Conservation (phyloP, 2,888 invertebrate genomes). For the Cheilosia impressa region DNA sequence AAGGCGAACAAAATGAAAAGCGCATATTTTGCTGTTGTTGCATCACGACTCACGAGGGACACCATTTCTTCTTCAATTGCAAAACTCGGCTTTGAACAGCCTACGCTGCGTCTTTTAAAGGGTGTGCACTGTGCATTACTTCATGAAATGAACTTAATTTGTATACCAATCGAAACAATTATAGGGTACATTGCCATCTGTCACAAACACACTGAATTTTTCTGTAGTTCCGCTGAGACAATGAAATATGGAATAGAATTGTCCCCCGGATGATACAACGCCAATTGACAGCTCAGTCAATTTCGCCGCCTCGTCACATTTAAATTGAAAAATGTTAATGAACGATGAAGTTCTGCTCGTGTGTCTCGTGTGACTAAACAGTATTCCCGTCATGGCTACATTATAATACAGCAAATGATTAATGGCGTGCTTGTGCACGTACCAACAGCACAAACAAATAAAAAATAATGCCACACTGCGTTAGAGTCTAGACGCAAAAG, state of each 20-base stretch:
- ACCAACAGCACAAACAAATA: conserved; percentile 10
- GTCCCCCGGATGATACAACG: conserved; percentile 19
- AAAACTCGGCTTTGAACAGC: background rate
- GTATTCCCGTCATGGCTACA: conserved; percentile 29
- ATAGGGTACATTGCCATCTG: background rate
- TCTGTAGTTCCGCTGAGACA: background rate
- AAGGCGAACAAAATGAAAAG: too few species aligned
- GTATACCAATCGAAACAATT: background rate
- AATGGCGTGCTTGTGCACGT: conserved; percentile 69
- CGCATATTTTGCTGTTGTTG: too few species aligned
- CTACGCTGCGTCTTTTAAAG: background rate
- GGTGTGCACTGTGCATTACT: too few species aligned
- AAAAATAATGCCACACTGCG: background rate
- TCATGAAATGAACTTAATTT: too few species aligned
- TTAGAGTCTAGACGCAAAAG: conserved; percentile 53
- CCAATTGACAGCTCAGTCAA: conserved; percentile 31
- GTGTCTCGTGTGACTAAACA: conserved; percentile 40
- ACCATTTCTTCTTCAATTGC: background rate
- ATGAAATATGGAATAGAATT: conserved; percentile 2
- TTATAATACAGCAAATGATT: conserved; percentile 61
- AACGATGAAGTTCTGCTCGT: conserved; percentile 52
- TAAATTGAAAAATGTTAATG: conserved; percentile 45
- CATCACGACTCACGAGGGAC: too few species aligned
- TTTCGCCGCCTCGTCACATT: conserved; percentile 10
- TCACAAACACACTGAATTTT: background rate